Evolutionary conservation across 2,113 vertebrate species (phyloP).

Genomic region (Gobiocypris rarus): DNA sequence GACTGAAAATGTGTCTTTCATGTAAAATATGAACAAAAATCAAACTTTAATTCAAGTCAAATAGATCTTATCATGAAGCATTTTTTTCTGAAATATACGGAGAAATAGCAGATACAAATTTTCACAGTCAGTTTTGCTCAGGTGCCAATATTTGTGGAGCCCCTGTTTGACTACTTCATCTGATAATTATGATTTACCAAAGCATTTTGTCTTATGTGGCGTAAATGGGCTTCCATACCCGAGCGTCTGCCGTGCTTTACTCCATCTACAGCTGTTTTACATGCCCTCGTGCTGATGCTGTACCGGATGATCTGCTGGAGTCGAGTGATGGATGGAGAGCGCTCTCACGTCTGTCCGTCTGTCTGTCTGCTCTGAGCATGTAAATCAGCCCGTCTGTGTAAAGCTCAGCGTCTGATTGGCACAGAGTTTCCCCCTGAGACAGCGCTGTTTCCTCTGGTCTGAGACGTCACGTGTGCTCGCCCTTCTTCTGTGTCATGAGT

Average conservation of each 20-base stretch:
- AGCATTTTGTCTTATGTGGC: background rate
- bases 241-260: background rate
- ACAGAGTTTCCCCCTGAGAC: background rate
- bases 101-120: too few relatives aligned
- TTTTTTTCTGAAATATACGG: too few relatives aligned
- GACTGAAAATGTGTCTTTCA: too few relatives aligned
- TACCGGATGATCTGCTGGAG: background rate
- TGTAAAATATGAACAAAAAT: too few relatives aligned
- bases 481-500: slow-evolving; percentile 2
- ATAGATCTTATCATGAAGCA: too few relatives aligned
- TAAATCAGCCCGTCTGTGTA: background rate
- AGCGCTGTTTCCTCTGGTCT: background rate
- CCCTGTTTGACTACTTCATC: background rate
- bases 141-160: too few relatives aligned
- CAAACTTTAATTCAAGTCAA: too few relatives aligned
- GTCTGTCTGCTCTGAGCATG: background rate
- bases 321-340: background rate
- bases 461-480: background rate
- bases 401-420: slow-evolving; percentile 1
- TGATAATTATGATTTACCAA: background rate
- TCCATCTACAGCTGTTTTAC: too few relatives aligned
- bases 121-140: too few relatives aligned
- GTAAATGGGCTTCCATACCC: background rate
- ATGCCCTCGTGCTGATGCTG: background rate
- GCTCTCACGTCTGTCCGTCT: background rate